phyloP scores from a whole-genome alignment of 2,797 vertebrate genomes.

The Tenualosa thibaudeaui region DNA sequence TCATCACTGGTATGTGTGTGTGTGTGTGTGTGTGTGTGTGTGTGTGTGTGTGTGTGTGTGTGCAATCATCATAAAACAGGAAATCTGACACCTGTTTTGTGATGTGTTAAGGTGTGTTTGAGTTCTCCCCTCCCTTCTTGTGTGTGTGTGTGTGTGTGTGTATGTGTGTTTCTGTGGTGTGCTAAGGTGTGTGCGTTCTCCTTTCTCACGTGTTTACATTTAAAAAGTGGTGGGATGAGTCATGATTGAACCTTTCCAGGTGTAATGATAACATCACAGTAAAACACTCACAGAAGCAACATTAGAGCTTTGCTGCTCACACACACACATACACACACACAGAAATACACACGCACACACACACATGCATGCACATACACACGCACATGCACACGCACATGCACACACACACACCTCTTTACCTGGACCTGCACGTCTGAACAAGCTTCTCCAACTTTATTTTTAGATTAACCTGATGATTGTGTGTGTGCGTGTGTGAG shows the following conservation, averaged over 20 bases:
- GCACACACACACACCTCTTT: no score
- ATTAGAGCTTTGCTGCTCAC: background rate
- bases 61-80: no score
- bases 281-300: background rate
- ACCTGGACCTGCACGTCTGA: background rate
- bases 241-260: background rate
- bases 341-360: no score
- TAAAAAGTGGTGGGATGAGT: background rate
- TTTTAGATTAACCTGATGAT: background rate
- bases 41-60: background rate
- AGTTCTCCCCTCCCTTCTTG: background rate
- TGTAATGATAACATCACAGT: background rate
- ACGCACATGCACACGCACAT: no score
- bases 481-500: no score
- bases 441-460: background rate
- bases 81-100: background rate
- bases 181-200: background rate
- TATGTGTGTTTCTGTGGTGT: no score
- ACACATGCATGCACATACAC: no score
- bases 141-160: background rate
- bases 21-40: background rate
- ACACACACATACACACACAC: background rate
- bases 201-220: background rate
- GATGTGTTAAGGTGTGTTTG: background rate
- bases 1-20: background rate